Evolutionary conservation across 1,140 invertebrate species (phyloP), one percentile per base, ranked within the genome.

Genomic region (Eurosta solidaginis): DNA sequence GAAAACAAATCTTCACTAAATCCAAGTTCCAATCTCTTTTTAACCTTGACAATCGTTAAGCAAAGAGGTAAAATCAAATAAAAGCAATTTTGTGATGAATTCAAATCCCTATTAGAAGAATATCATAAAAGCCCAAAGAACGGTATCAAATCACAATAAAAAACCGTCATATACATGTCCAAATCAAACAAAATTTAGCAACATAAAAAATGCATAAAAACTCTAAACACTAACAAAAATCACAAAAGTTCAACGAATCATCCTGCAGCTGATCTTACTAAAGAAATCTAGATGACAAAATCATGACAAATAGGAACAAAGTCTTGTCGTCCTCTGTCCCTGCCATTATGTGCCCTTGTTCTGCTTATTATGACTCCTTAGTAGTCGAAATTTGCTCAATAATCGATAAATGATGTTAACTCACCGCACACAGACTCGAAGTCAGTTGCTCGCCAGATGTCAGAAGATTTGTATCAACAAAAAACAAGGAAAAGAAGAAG

Each of bases 141-240:
- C 7, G 7, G 10, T 40, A 33, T 20, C 33, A 10, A 1, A 40
- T n/a, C n/a, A n/a, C n/a, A n/a, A n/a, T n/a, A n/a, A n/a, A n/a
- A n/a, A n/a, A n/a, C n/a, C n/a, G n/a, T n/a, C n/a, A n/a, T n/a
- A n/a, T n/a, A n/a, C n/a, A n/a, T n/a, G 17, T n/a, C 2, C 1
- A 59, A 36, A 22, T n/a, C 6, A 6, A 33, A 68, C 59, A 68
- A 40, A 17, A 17, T 59, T 68, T 68, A 68, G 22, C 33, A 10
- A 68, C 59, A 68, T 68, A 36, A 68, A 68, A 68, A 68, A 68
- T 68, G 17, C 33, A 68, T 68, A 40, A 68, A 68, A 68, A 7
- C 59, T 36, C 59, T 20, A 17, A 3, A 14, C 33, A 3, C 4
- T 33, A 7, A 22, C 17, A n/a, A 25, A 17, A 12, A 14, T 3